Base-by-base conservation (phyloP, 2,888 invertebrate genomes). In the Brenthis daphne region DNA sequence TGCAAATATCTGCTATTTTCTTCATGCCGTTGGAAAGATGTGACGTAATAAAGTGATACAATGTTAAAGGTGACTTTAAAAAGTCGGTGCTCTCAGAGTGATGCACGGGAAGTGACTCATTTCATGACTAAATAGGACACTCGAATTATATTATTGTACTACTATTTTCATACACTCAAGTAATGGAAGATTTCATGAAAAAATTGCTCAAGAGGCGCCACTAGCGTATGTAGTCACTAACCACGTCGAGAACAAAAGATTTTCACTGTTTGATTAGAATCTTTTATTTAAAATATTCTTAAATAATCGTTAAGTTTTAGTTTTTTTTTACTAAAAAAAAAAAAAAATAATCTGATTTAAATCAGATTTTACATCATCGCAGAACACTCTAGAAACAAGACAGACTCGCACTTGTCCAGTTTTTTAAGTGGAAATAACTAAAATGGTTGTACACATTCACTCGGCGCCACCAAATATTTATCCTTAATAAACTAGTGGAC, bases 101-200 rank as follows among this genome's bases (percentile, higher is more conserved):
- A 76, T 73, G 74, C 77, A 76, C 81, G 81, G 86, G 86, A 86
- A 83, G 77, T 86, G 86, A 86, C 74, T 86, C 86, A 85, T 74
- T 78, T n/a, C 55, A 48, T 55, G 20, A 61, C 29, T 57, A 58
- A 47, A 61, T 50, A 60, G 29, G 33, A 67, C 55, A 61, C 24
- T 16, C 50, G 33, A 24, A 29, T 37, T 50, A 16, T 6, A 57
- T 47, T 60, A 60, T 60, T 60, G 24, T 60, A 33, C 51, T 33
- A n/a, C 29, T 29, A 61, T n/a, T 29, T 29, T 50, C 11, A 50
- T 29, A 24, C n/a, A 16, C 11, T 61, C 3, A 43, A 12, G 16
- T n/a, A 29, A n/a, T 53, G 53, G 53, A 11, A 16, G 11, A 16
- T 3, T 16, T 57, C 37, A 14, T 37, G 11, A 16, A 11, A 33